Evolutionary conservation across 1,140 invertebrate species (phyloP).

Genomic region (Drosophila jambulina): DNA sequence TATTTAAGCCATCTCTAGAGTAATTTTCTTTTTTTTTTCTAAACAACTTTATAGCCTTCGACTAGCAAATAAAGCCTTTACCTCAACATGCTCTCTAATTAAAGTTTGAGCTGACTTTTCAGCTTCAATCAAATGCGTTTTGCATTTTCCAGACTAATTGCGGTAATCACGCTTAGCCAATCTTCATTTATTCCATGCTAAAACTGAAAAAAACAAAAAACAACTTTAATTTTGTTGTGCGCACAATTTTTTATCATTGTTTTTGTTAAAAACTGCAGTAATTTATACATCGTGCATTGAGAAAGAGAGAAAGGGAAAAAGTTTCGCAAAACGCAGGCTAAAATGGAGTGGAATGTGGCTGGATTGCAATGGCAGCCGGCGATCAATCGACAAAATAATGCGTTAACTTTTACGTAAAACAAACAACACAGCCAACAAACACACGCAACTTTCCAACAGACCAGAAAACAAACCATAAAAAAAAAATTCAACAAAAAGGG

Average conservation of each 20-base stretch:
- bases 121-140: conserved; percentile 19
- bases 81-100: not conserved
- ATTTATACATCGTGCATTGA: conserved; percentile 67
- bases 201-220: conserved; percentile 25
- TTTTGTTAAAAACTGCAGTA: conserved; percentile 78
- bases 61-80: conserved; percentile 7
- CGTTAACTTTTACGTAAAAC: conserved; percentile 78
- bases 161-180: conserved; percentile 55
- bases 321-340: conserved; percentile 52
- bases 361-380: conserved; percentile 19
- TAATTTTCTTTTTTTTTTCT: too few species aligned
- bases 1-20: too few species aligned
- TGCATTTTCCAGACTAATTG: conserved; percentile 71
- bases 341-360: conserved; percentile 5
- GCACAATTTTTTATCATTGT: conserved; percentile 76
- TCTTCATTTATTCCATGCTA: conserved; percentile 5
- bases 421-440: conserved; percentile 59
- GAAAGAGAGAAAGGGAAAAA: conserved; percentile 49
- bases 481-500: conserved; percentile 27
- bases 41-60: not conserved
- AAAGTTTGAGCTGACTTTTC: conserved; percentile 18
- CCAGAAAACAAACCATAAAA: conserved; percentile 30
- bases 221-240: conserved; percentile 72
- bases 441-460: conserved; percentile 69
- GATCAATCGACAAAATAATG: conserved; percentile 82